phyloP scores from a whole-genome alignment of 2,888 invertebrate species.

The Slavum lentiscoides region DNA sequence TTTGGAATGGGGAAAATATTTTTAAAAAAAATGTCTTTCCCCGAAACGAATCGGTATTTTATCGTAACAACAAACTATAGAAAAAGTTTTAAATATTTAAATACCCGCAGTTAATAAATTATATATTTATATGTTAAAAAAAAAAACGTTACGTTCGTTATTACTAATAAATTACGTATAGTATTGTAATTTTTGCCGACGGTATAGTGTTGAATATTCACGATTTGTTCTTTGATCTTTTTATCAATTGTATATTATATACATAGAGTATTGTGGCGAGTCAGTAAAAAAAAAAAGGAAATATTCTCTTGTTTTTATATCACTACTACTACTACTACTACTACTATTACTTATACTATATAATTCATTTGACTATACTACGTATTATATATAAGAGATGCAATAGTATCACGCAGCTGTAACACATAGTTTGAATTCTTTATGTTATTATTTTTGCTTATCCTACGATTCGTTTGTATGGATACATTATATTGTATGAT shows the following conservation, averaged over 20 bases:
- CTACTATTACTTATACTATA: neutral
- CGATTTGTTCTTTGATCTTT: slow-evolving; percentile 38
- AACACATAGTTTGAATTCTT: neutral
- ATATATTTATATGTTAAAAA: too few relatives aligned
- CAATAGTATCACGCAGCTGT: neutral
- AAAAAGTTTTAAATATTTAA: too few relatives aligned
- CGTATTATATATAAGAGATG: neutral
- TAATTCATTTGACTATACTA: neutral
- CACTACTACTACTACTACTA: neutral
- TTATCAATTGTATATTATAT: neutral
- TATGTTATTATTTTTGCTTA: slow-evolving; percentile 5
- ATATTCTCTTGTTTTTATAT: neutral
- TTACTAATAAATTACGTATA: slow-evolving; percentile 6
- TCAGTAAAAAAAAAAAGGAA: slow-evolving; percentile 20
- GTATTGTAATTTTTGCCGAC: slow-evolving; percentile 18
- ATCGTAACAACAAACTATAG: too few relatives aligned
- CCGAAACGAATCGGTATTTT: too few relatives aligned
- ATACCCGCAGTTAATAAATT: too few relatives aligned
- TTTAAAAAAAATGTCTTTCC: too few relatives aligned
- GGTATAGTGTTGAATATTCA: slow-evolving; percentile 11
- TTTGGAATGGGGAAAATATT: too few relatives aligned
- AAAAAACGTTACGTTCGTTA: neutral
- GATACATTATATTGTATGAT: neutral
- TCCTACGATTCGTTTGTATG: neutral
- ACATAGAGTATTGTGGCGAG: neutral